These are phyloP conservation scores for Drepanosiphum platanoidis DNA, from an alignment of 2,888 invertebrate species.

Conservation along the genomic window DNA sequence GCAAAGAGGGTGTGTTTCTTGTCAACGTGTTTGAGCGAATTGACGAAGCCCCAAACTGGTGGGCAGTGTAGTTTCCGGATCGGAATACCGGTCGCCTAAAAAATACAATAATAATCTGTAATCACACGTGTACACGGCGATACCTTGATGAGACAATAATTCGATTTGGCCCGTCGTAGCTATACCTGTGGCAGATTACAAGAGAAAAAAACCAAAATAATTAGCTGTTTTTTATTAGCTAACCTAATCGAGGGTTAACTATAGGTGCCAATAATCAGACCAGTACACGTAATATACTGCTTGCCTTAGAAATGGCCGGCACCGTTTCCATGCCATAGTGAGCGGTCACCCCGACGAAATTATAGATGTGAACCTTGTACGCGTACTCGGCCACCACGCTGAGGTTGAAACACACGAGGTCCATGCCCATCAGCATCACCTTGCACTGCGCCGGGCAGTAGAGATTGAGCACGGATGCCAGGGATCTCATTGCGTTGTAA, in stretches of 20 bases:
- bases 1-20: neutral
- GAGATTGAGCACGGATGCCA: slow-evolving; percentile 20
- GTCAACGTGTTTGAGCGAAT: neutral
- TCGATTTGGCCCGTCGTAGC: no score
- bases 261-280: no score
- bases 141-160: no score
- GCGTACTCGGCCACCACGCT: slow-evolving; percentile 46
- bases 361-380: slow-evolving; percentile 22
- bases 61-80: slow-evolving; percentile 28
- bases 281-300: neutral
- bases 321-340: slow-evolving; percentile 27
- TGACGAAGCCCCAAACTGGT: slow-evolving; percentile 44
- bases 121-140: neutral
- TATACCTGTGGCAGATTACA: no score
- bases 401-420: slow-evolving; percentile 48
- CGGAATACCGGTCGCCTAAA: neutral
- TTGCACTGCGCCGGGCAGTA: slow-evolving; percentile 37
- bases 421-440: slow-evolving; percentile 28
- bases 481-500: neutral
- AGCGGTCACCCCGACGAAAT: slow-evolving; percentile 41
- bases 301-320: slow-evolving; percentile 29
- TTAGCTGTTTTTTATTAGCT: no score
- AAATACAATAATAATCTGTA: neutral
- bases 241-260: no score
- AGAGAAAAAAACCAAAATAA: no score